phyloP scores from a whole-genome alignment of 2,888 invertebrate species.

The Drosophila borborema region DNA sequence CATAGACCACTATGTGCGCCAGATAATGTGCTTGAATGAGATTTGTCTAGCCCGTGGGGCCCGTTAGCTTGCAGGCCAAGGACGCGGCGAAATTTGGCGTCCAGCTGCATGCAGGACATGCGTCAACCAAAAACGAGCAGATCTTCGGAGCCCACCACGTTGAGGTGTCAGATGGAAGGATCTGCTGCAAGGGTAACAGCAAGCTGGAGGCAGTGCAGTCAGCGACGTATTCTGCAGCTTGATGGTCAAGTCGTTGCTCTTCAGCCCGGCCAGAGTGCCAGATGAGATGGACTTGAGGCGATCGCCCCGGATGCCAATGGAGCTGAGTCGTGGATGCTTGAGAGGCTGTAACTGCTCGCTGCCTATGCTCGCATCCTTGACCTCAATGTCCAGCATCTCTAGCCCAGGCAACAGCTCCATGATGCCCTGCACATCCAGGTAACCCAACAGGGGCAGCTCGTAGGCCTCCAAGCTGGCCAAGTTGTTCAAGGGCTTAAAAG shows the following conservation, averaged over 20 bases:
- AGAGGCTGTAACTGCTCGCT: conserved; percentile 92
- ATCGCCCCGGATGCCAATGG: conserved; percentile 90
- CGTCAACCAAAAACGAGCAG: too few relatives aligned
- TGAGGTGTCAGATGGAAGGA: conserved; percentile 92
- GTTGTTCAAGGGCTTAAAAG: conserved; percentile 90
- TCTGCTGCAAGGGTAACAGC: conserved; percentile 94
- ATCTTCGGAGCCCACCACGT: conserved; percentile 93
- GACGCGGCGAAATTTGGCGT: too few relatives aligned
- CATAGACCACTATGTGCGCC: too few relatives aligned
- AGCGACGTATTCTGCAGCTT: conserved; percentile 93
- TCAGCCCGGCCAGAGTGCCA: conserved; percentile 93
- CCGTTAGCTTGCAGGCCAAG: too few relatives aligned
- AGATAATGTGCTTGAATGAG: too few relatives aligned
- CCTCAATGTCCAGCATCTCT: conserved; percentile 92
- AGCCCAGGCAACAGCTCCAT: conserved; percentile 91
- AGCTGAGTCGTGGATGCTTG: conserved; percentile 91
- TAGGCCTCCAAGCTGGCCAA: conserved; percentile 90
- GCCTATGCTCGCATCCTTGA: conserved; percentile 93
- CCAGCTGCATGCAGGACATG: too few relatives aligned
- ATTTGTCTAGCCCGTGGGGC: too few relatives aligned
- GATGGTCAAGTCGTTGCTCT: conserved; percentile 90
- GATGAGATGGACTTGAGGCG: conserved; percentile 92
- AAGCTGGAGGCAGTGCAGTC: conserved; percentile 91
- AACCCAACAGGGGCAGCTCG: conserved; percentile 92
- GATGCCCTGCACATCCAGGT: conserved; percentile 94